phyloP scores from a whole-genome alignment of 2,113 vertebrate species.

The Hylia prasina region DNA sequence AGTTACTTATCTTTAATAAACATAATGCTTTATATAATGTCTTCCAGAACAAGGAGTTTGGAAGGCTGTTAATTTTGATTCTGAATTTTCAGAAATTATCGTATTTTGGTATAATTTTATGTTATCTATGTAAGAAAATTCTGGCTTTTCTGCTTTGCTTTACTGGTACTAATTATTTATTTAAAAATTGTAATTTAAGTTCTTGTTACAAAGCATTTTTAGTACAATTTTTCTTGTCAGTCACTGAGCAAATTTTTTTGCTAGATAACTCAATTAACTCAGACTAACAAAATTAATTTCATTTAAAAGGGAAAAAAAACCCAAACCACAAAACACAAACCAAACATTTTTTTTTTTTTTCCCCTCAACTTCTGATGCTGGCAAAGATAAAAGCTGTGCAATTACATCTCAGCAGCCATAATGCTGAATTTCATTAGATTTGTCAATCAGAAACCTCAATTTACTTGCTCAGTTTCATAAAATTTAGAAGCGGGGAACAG shows the following conservation, averaged over 20 bases:
- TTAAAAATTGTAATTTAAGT: background rate
- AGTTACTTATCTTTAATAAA: background rate
- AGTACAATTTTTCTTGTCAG: background rate
- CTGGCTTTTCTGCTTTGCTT: background rate
- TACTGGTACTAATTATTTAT: background rate
- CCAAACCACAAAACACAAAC: background rate
- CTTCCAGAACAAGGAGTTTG: background rate
- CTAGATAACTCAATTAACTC: background rate
- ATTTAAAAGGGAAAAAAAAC: background rate
- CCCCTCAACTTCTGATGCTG: background rate
- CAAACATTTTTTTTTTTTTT: background rate
- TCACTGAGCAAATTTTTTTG: background rate
- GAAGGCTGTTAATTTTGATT: background rate
- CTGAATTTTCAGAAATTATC: background rate
- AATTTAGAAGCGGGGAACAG: background rate
- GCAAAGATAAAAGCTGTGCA: conserved; percentile 16
- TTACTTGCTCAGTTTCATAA: conserved; percentile 6
- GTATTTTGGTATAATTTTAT: background rate
- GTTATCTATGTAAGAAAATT: background rate
- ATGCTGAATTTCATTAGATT: conserved; percentile 23
- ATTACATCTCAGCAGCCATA: background rate
- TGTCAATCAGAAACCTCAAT: conserved; percentile 46
- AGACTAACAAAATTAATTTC: background rate
- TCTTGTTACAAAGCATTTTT: background rate
- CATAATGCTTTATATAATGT: background rate